Evolutionary conservation across 2,797 vertebrate genomes (phyloP).

Genomic region (Heliangelus exortis): DNA sequence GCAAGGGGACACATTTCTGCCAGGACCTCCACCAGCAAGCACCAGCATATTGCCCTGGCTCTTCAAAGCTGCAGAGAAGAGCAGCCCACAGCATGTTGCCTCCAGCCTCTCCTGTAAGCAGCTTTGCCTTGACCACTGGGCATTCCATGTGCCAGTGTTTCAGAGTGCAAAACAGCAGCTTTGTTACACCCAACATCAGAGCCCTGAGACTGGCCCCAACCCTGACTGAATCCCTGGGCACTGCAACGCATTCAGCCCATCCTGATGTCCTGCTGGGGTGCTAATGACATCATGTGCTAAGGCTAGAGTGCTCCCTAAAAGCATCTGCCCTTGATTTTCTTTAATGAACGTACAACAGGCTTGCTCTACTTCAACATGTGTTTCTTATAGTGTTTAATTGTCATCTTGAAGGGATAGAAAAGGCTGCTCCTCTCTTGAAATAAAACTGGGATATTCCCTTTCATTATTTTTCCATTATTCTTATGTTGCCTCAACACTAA

Average conservation of each 20-base stretch:
- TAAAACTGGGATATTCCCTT: neutral
- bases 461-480: neutral
- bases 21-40: neutral
- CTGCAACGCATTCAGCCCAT: neutral
- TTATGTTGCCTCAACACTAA: neutral
- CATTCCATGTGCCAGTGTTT: neutral
- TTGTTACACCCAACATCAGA: neutral
- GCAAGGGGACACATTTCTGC: neutral
- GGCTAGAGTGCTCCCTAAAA: neutral
- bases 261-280: rapidly evolving
- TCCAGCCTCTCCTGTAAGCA: neutral
- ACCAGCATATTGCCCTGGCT: neutral
- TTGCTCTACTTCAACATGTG: neutral
- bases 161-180: neutral
- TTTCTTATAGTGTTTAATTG: neutral
- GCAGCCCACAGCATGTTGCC: rapidly evolving
- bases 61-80: neutral
- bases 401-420: neutral
- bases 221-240: neutral
- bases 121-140: neutral
- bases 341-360: neutral
- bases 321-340: neutral
- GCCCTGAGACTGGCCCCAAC: rapidly evolving
- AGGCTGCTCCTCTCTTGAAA: neutral
- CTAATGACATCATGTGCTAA: rapidly evolving